phyloP scores from a whole-genome alignment of 2,797 vertebrate species.

The Antrozous pallidus region DNA sequence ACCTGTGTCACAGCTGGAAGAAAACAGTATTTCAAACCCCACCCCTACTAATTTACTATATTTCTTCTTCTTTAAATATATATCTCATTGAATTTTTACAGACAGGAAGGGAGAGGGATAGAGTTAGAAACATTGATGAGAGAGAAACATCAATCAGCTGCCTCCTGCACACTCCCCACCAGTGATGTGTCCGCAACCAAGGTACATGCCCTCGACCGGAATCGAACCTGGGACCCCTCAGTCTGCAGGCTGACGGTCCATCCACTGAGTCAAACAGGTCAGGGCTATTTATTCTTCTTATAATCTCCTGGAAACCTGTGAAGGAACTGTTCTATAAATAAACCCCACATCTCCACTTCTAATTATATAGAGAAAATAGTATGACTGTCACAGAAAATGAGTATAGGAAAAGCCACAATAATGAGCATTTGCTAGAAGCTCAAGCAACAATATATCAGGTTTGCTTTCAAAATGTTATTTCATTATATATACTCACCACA shows the following conservation, averaged over 20 bases:
- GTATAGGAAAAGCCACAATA: neutral
- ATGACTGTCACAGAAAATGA: neutral
- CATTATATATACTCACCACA: neutral
- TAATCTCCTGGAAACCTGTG: neutral
- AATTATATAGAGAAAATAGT: neutral
- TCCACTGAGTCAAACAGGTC: too few species aligned
- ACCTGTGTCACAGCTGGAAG: neutral
- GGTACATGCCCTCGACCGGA: too few species aligned
- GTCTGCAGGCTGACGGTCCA: too few species aligned
- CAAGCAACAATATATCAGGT: neutral
- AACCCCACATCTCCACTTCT: neutral
- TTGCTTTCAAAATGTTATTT: neutral
- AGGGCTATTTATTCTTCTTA: neutral
- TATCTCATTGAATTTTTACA: too few species aligned
- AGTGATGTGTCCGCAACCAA: too few species aligned
- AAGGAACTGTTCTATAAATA: neutral
- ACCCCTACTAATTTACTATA: neutral
- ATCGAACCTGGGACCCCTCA: too few species aligned
- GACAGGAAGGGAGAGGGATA: too few species aligned
- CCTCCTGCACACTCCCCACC: too few species aligned
- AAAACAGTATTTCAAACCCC: neutral
- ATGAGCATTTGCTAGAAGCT: neutral
- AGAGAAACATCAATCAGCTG: too few species aligned
- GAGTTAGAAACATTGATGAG: too few species aligned
- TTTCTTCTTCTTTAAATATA: neutral